Evolutionary conservation across 1,140 invertebrate species (phyloP).

Genomic region (Harlomillsia oculata): DNA sequence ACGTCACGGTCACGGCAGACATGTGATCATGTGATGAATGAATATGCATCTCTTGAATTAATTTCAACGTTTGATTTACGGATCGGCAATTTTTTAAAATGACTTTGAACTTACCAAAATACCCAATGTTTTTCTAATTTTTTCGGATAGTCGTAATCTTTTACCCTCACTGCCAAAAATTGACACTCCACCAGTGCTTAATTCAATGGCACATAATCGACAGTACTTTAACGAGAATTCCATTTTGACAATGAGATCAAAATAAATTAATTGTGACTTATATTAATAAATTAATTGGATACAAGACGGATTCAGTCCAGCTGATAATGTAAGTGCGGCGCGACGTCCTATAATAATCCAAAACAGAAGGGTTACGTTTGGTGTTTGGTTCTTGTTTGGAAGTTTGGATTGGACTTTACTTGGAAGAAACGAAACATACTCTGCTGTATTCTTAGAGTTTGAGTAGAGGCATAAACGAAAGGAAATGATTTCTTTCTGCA

Average conservation of each 20-base stretch:
- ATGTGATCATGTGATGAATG: background rate
- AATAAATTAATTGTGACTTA: background rate
- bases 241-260: background rate
- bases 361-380: too few species aligned
- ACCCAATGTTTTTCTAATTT: conserved; percentile 30
- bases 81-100: background rate
- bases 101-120: conserved; percentile 28
- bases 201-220: conserved; percentile 30
- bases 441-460: too few species aligned
- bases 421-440: too few species aligned
- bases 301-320: too few species aligned
- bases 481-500: too few species aligned
- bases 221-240: conserved; percentile 27
- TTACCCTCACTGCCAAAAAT: conserved; percentile 35
- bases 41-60: background rate
- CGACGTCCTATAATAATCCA: too few species aligned
- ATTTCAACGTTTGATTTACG: background rate
- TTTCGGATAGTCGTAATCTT: conserved; percentile 30
- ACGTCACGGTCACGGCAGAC: too few species aligned
- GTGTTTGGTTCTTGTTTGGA: too few species aligned
- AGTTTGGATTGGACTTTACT: too few species aligned
- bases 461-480: too few species aligned
- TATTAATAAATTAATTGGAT: background rate
- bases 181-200: conserved; percentile 25
- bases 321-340: too few species aligned